Conservation (phyloP, 2,888 invertebrate genomes). For the Leucophenga montana region DNA sequence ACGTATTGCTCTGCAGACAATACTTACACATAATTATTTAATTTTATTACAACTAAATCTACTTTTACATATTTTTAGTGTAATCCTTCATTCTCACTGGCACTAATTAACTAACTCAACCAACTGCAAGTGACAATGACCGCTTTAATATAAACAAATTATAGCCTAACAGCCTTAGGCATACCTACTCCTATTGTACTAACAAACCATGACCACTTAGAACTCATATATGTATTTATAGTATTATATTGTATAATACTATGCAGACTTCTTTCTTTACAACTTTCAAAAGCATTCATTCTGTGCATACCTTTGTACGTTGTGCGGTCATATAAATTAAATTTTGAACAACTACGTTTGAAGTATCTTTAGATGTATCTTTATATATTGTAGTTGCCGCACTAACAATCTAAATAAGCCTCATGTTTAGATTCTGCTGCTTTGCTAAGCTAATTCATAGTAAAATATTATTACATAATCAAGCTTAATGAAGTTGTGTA, state of each 20-base stretch:
- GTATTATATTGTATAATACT: too few species aligned
- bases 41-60: too few species aligned
- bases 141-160: constrained; percentile 13
- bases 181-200: too few species aligned
- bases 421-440: too few species aligned
- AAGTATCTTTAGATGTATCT: not conserved
- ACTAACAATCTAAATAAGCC: too few species aligned
- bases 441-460: not conserved
- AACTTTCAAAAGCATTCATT: too few species aligned
- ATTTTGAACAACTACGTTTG: not conserved
- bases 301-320: not conserved
- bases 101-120: constrained; percentile 5
- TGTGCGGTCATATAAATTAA: constrained; percentile 5
- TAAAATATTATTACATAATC: constrained; percentile 14
- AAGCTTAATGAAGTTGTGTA: not conserved
- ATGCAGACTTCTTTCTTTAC: too few species aligned
- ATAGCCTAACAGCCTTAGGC: too few species aligned
- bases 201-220: constrained; percentile 19
- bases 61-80: not conserved
- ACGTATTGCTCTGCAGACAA: too few species aligned
- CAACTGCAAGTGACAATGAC: constrained; percentile 19
- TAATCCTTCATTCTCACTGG: not conserved
- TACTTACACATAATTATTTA: too few species aligned
- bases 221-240: not conserved
- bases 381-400: not conserved